Evolutionary conservation across 2,888 invertebrate species (phyloP), one percentile per base, ranked within the genome.

Genomic region (Anarsia innoxiella): DNA sequence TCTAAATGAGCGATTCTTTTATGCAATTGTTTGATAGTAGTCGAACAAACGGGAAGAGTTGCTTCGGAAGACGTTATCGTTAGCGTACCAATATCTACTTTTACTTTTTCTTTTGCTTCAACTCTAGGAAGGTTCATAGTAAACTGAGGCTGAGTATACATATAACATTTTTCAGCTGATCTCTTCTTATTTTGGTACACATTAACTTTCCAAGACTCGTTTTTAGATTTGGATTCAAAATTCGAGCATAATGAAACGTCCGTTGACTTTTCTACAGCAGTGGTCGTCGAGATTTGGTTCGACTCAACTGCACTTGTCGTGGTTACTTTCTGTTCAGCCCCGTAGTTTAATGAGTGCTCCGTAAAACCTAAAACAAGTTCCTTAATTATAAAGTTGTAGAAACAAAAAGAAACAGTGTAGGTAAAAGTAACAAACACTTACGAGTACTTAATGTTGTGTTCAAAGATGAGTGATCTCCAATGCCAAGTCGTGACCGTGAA

Each of bases 381-480:
- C n/a, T n/a, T n/a, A n/a, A n/a, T n/a, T n/a, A n/a, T n/a, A n/a
- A n/a, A n/a, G n/a, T n/a, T n/a, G n/a, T n/a, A n/a, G n/a, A n/a
- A n/a, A n/a, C n/a, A n/a, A n/a, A n/a, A n/a, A n/a, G n/a, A n/a
- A n/a, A n/a, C n/a, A n/a, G n/a, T n/a, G n/a, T n/a, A n/a, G n/a
- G n/a, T n/a, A n/a, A n/a, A n/a, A n/a, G n/a, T n/a, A n/a, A n/a
- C n/a, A n/a, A n/a, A n/a, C n/a, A n/a, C n/a, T n/a, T n/a, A n/a
- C n/a, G n/a, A n/a, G n/a, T n/a, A n/a, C n/a, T n/a, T n/a, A n/a
- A n/a, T n/a, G 75, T 76, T 19, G 65, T 66, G 12, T 59, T 67
- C 41, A 71, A 68, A 25, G 75, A 76, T 13, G 70, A 66, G 52
- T 82, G 75, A 48, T 82, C 80, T 48, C 78, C 80, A 38, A 78